These are phyloP conservation scores for Drosophila heteroneura DNA, from an alignment of 2,888 invertebrate genomes.

Conservation along the genomic window DNA sequence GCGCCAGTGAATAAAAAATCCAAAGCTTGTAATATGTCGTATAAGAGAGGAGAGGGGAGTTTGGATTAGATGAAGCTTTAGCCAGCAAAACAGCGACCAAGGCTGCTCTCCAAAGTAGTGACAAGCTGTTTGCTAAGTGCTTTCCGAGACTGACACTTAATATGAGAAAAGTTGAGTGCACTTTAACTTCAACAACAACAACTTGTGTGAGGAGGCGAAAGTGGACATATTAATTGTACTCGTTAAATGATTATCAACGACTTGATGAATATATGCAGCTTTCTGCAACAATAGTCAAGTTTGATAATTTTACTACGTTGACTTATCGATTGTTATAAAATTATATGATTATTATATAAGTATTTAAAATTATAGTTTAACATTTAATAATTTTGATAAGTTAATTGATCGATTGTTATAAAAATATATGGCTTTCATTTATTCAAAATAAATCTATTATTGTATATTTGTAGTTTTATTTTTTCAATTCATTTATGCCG, in stretches of 20 bases:
- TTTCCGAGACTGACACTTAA: slow-evolving; percentile 4
- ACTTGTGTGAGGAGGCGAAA: slow-evolving; percentile 16
- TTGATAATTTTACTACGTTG: not conserved
- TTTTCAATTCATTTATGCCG: not conserved
- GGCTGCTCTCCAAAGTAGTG: slow-evolving; percentile 4
- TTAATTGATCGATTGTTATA: not conserved
- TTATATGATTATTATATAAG: not conserved
- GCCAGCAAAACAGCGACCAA: slow-evolving; percentile 34
- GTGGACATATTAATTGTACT: slow-evolving; percentile 21
- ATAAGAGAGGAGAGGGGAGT: not conserved
- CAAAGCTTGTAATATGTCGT: not conserved
- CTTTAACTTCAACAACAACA: not conserved
- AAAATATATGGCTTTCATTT: not conserved
- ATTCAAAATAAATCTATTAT: not conserved
- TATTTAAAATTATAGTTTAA: not conserved
- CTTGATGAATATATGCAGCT: not conserved
- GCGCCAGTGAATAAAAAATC: not conserved
- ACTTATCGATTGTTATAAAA: not conserved
- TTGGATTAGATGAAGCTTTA: slow-evolving; percentile 16
- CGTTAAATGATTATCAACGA: not conserved
- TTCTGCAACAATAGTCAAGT: not conserved
- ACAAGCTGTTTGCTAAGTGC: slow-evolving; percentile 3
- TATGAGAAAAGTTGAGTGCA: slow-evolving; percentile 21
- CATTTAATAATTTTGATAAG: not conserved
- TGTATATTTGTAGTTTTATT: not conserved